Evolutionary conservation across 2,888 invertebrate genomes (phyloP).

Genomic region (Cataglyphis altisquamis): DNA sequence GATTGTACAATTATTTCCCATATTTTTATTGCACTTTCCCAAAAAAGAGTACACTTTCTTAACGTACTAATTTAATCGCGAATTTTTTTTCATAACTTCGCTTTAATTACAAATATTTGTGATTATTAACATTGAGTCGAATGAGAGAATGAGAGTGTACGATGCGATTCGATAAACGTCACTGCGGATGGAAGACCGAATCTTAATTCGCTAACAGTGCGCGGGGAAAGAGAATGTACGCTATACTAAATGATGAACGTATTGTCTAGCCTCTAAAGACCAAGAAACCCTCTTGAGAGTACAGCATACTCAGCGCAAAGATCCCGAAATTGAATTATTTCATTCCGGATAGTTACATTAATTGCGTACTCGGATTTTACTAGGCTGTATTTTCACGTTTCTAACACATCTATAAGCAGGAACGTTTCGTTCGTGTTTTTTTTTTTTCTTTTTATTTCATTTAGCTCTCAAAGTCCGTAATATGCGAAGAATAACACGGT

Average conservation of each 20-base stretch:
- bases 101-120: conserved; percentile 63
- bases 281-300: conserved; percentile 71
- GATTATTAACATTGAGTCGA: conserved; percentile 59
- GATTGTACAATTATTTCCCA: conserved; percentile 68
- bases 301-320: conserved; percentile 61
- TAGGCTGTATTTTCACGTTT: conserved; percentile 36
- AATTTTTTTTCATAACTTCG: conserved; percentile 57
- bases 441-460: conserved; percentile 18
- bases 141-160: conserved; percentile 43
- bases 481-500: conserved; percentile 60
- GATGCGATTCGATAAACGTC: conserved; percentile 46
- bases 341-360: conserved; percentile 56
- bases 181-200: conserved; percentile 70
- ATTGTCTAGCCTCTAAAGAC: conserved; percentile 77
- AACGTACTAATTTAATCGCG: conserved; percentile 67
- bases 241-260: conserved; percentile 62
- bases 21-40: conserved; percentile 85
- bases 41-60: conserved; percentile 80
- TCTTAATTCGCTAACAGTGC: conserved; percentile 63
- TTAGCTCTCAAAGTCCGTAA: conserved; percentile 48
- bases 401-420: conserved; percentile 55
- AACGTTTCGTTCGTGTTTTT: conserved; percentile 30
- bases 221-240: conserved; percentile 65
- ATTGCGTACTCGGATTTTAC: conserved; percentile 41
- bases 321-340: conserved; percentile 57